A percentile compares a stretch with the other conserved stretches of the same genome.
These are phyloP conservation scores for Orthosia gothica DNA, from an alignment of 2,888 invertebrate species.

Conservation along the genomic window DNA sequence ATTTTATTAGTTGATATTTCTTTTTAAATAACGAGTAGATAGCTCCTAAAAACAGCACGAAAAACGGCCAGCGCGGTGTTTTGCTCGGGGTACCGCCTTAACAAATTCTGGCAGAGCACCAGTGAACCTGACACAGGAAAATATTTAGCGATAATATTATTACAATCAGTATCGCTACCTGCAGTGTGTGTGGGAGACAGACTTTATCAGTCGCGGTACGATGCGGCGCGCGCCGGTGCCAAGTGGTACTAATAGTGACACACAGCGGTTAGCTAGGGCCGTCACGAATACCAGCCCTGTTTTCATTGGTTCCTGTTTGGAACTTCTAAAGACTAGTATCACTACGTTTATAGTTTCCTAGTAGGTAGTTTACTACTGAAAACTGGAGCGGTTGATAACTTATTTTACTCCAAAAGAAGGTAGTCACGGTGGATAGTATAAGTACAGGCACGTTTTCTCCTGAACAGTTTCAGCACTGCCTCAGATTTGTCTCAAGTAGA, in stretches of 20 bases:
- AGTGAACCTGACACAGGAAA: too few relatives aligned
- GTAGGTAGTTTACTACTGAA: background rate
- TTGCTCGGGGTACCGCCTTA: too few relatives aligned
- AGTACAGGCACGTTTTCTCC: background rate
- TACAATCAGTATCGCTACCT: too few relatives aligned
- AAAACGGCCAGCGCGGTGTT: too few relatives aligned
- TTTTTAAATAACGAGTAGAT: too few relatives aligned
- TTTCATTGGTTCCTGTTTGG: background rate
- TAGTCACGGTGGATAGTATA: background rate
- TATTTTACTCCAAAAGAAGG: background rate
- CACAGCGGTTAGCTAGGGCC: background rate
- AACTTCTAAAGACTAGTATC: background rate
- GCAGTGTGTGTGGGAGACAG: constrained; percentile 12
- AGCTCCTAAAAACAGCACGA: too few relatives aligned
- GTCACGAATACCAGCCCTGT: background rate
- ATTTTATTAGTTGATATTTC: too few relatives aligned
- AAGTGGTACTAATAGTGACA: background rate
- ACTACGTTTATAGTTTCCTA: background rate
- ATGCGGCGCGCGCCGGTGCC: background rate
- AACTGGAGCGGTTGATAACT: too few relatives aligned
- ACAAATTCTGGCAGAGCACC: too few relatives aligned
- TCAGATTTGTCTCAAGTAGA: background rate
- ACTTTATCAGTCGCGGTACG: background rate
- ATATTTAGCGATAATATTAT: too few relatives aligned
- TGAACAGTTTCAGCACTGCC: too few relatives aligned